A percentile compares a stretch with the other conserved stretches of the same genome.
phyloP scores from a whole-genome alignment of 2,888 invertebrate species.

The Epirrhoe tristata region DNA sequence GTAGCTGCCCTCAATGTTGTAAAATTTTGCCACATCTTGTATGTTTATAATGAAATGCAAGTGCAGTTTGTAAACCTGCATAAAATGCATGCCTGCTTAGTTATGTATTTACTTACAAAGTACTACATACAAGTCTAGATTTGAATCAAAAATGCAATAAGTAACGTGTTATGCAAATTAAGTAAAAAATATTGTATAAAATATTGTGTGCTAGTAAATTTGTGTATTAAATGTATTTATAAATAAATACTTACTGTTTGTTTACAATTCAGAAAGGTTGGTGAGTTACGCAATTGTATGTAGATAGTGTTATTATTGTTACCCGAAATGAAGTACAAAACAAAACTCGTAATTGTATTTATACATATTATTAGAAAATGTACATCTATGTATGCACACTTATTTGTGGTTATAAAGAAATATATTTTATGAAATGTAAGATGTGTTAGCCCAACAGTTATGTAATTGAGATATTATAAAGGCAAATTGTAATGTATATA shows the following conservation, averaged over 20 bases:
- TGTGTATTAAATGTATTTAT: constrained; percentile 26
- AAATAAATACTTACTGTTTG: constrained; percentile 32
- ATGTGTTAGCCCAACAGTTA: constrained; percentile 25
- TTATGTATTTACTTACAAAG: constrained; percentile 4
- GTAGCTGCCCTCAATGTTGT: too few relatives aligned
- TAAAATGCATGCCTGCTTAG: constrained; percentile 15
- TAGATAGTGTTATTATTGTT: constrained; percentile 43
- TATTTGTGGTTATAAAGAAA: constrained; percentile 42
- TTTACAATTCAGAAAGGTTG: constrained; percentile 35
- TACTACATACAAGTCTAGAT: constrained; percentile 3
- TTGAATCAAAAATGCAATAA: constrained; percentile 7
- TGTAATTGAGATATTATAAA: constrained; percentile 21
- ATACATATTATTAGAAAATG: constrained; percentile 48
- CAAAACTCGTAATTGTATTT: constrained; percentile 47
- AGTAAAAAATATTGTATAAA: constrained; percentile 8
- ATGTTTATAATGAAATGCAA: constrained; percentile 4
- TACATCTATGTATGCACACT: constrained; percentile 43
- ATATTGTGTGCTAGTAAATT: constrained; percentile 17
- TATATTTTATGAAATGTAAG: constrained; percentile 40
- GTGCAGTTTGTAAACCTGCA: constrained; percentile 11
- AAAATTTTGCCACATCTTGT: too few relatives aligned
- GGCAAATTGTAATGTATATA: constrained; percentile 24
- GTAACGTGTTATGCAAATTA: constrained; percentile 14
- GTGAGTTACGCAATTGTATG: constrained; percentile 41
- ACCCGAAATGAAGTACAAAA: constrained; percentile 56